Conservation (phyloP, 2,797 vertebrate species). For the Poecilia wingei region DNA sequence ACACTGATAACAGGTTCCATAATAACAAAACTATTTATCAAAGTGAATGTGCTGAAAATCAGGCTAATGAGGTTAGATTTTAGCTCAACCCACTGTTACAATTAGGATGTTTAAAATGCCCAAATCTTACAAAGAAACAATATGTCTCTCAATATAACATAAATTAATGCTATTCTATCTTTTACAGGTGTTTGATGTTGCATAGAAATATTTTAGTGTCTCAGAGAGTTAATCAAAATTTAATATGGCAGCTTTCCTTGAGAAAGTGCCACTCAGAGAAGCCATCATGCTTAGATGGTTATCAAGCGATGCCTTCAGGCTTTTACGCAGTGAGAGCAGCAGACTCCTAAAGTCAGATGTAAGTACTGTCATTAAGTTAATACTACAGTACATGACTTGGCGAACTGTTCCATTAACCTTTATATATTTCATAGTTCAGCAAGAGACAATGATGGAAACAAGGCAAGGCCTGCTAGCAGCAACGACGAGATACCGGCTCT, state of each 20-base stretch:
- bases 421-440: background rate
- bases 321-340: conserved; percentile 2
- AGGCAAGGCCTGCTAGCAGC: background rate
- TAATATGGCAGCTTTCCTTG: conserved; percentile 31
- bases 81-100: conserved; percentile 83
- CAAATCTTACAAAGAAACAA: conserved; percentile 22
- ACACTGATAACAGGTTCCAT: conserved; percentile 19
- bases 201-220: conserved; percentile 15
- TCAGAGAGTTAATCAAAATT: conserved; percentile 42
- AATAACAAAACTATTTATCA: conserved; percentile 85
- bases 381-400: background rate
- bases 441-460: background rate
- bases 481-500: background rate
- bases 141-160: background rate
- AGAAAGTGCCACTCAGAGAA: conserved; percentile 39
- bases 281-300: conserved; percentile 42
- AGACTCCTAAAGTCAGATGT: conserved; percentile 2
- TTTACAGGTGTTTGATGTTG: conserved; percentile 22
- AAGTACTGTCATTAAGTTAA: conserved; percentile 8
- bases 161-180: conserved; percentile 23
- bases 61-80: conserved; percentile 89
- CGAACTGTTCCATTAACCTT: conserved; percentile 21
- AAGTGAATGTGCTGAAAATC: conserved; percentile 85
- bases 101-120: conserved; percentile 85
- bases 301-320: conserved; percentile 27